Evolutionary conservation across 2,888 invertebrate species (phyloP).

Genomic region (Periphyllus acericola): DNA sequence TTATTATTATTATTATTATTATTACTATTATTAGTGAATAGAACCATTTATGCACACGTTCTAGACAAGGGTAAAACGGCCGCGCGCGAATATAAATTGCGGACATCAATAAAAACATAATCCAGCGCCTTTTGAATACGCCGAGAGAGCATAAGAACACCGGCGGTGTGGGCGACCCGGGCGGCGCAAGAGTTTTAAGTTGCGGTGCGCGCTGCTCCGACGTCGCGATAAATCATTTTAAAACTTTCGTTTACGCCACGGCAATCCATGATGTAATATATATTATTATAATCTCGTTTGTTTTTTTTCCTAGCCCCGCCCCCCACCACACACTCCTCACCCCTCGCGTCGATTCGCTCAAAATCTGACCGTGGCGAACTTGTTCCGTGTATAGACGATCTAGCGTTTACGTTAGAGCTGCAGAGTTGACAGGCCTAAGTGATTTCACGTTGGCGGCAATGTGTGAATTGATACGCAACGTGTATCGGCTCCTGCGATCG

Average conservation of each 20-base stretch:
- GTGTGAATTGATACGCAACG: no score
- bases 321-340: neutral
- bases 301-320: neutral
- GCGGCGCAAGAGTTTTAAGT: constrained; percentile 16
- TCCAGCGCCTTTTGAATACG: constrained; percentile 28
- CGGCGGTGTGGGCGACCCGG: no score
- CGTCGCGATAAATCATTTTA: constrained; percentile 30
- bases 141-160: constrained; percentile 7
- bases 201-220: neutral
- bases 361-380: neutral
- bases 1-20: neutral
- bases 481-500: no score
- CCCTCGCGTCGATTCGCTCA: neutral
- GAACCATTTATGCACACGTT: constrained; percentile 1
- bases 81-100: constrained; percentile 25
- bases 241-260: constrained; percentile 8
- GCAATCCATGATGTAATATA: neutral
- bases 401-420: no score
- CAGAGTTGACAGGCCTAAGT: no score
- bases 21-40: constrained; percentile 1
- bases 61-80: neutral
- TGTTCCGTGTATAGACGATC: neutral
- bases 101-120: constrained; percentile 49
- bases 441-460: neutral
- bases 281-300: neutral